Evolutionary conservation across 2,888 invertebrate species (phyloP), one percentile per base, ranked within the genome.

Genomic region (Volucella bombylans): DNA sequence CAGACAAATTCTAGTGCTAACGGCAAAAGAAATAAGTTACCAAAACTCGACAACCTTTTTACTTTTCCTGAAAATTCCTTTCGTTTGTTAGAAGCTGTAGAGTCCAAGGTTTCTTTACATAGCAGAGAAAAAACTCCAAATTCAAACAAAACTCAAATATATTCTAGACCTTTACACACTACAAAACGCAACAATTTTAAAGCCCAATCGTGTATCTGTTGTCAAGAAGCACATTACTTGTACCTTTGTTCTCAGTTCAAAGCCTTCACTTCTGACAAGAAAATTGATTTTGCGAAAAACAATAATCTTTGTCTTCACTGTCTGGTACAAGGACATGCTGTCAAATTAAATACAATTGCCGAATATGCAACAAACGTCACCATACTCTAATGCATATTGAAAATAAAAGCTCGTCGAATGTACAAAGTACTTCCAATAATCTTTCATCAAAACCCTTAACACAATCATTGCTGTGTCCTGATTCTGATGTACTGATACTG

Each of bases 31-130:
- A 18, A 18, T 18, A 50, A 64, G 15, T 64, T 64, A 39, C 50
- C 64, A 39, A 65, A 65, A 50, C 50, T 65, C 11, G 18, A 39
- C 12, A 41, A 50, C 31, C 47, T 62, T 31, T 8, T 47, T 62
- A 23, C 2, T 23, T 23, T 23, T 2, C 23, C 2, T 23, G 4
- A 23, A 23, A 3, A 23, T 23, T 23, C 47, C 2, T 65, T 65
- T 50, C 50, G 50, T 50, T 64, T 15, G 0, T 50, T 64, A 8
- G 64, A 64, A 49, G 47, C 64, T 38, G 47, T 49, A 39, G 50
- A 64, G 38, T 39, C 38, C 38, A 49, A 38, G 1, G 50, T 65
- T 11, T 15, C 50, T 10, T 52, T 65, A 12, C 15, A 50, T 50
- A 38, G 9, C 8, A 65, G 39, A 8, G 50, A 47, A 62, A 62